phyloP scores from a whole-genome alignment of 1,140 invertebrate genomes.

The Zophobas morio region DNA sequence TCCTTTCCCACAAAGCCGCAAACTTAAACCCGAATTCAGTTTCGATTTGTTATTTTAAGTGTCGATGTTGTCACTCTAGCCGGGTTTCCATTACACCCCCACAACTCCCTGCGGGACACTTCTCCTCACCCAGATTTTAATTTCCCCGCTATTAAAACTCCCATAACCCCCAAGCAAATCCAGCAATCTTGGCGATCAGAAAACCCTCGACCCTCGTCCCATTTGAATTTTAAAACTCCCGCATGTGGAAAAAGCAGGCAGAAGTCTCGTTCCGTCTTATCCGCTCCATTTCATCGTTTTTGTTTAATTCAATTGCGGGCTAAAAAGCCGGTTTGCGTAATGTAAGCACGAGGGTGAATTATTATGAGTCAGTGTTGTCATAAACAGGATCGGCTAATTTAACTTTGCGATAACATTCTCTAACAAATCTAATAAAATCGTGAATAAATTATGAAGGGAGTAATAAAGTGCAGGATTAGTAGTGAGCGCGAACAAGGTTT shows the following conservation, averaged over 20 bases:
- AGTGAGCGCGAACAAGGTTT: conserved; percentile 5
- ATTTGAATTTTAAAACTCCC: conserved; percentile 3
- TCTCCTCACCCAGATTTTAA: no score
- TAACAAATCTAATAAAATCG: no score
- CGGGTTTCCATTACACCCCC: no score
- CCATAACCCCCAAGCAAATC: no score
- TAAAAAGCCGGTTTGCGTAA: no score
- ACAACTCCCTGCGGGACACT: no score
- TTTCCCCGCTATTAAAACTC: no score
- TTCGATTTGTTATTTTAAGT: no score
- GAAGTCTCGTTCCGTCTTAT: background rate
- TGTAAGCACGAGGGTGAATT: background rate
- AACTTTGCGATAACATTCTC: background rate
- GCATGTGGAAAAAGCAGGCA: background rate
- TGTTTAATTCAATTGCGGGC: background rate
- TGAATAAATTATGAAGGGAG: no score
- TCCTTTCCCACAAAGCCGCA: no score
- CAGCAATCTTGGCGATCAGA: background rate
- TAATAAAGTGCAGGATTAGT: background rate
- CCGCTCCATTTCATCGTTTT: background rate
- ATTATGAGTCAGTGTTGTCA: background rate
- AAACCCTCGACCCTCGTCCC: background rate
- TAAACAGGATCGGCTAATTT: background rate
- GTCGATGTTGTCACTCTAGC: no score
- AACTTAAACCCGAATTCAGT: no score